These are phyloP conservation scores for Clarias batrachus DNA, from an alignment of 2,113 vertebrate genomes.

Conservation along the genomic window DNA sequence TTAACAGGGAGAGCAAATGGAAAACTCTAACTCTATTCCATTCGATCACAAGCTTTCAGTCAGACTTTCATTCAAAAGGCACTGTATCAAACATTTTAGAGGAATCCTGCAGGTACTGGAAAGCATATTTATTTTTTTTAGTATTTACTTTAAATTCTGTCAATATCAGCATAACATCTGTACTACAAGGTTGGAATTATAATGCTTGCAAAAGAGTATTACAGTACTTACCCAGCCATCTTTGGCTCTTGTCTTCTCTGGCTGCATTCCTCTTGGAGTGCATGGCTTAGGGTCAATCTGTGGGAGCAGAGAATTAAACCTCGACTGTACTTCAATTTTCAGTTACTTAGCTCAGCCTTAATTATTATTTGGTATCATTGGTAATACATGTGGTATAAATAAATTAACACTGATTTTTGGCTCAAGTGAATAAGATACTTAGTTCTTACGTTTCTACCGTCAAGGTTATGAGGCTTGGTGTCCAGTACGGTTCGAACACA, in stretches of 20 bases:
- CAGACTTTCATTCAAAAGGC: neutral
- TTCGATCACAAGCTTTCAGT: neutral
- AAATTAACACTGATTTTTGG: neutral
- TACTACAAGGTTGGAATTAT: neutral
- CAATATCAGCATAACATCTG: neutral
- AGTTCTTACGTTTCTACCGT: slow-evolving; percentile 95
- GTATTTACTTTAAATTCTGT: neutral
- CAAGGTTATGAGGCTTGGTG: slow-evolving; percentile 95
- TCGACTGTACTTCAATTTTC: neutral
- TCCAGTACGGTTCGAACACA: slow-evolving; percentile 97
- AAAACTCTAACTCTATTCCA: neutral
- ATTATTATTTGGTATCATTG: neutral
- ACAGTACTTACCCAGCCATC: slow-evolving; percentile 91
- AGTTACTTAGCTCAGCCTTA: neutral
- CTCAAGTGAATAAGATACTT: neutral
- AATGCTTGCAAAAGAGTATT: neutral
- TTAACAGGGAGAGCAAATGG: neutral
- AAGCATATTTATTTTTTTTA: neutral
- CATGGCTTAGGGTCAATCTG: slow-evolving; percentile 99
- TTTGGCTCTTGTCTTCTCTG: slow-evolving; percentile 90
- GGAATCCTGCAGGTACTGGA: neutral
- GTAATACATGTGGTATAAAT: neutral
- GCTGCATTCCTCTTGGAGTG: slow-evolving; percentile 97
- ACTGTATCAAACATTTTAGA: neutral
- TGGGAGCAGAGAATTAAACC: slow-evolving; percentile 18